Base-by-base conservation (phyloP, 2,888 invertebrate species). In the Cephus spinipes region DNA sequence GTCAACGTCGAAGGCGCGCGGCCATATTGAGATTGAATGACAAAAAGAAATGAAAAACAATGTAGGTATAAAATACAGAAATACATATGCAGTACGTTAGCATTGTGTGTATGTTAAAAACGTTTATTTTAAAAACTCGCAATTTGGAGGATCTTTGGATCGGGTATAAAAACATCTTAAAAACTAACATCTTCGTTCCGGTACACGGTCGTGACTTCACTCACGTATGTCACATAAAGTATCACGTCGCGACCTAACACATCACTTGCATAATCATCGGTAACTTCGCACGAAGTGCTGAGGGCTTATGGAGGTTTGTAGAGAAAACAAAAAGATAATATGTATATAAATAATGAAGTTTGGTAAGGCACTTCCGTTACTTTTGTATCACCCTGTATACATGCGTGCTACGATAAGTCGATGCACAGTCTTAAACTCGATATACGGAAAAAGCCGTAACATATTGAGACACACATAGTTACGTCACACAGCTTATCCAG, bases 141-240 rank as follows among this genome's bases (percentile, higher is more conserved):
- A 74, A 83, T 83, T 82, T 81, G 74, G 79, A 83, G 84, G 84
- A 84, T 89, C 89, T 89, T 89, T 87, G 87, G 81, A 81, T 80
- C 83, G 76, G 85, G 83, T 74, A 74, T 74, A 74, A 74, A 74
- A 89, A 86, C 80, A 81, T 81, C 84, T 88, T 89, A 89, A 55
- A 79, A 79, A 78, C 86, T 88, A 87, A 33, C 12, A 9, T 31
- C 71, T 71, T 71, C 55, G 55, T 71, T 32, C 32, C 15, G 31
- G 31, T 71, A 71, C 15, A 31, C 1, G 71, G 33, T 71, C 32
- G 71, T 30, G 23, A 31, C 23, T 55, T 55, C 23, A 23, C 23
- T 55, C 23, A 23, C 23, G 6, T 40, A 9, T 9, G 55, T 55
- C 55, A 23, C 55, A 9, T 6, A 55, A 1, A 6, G 40, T 6